Conservation (phyloP, 2,797 vertebrate genomes). For the Ficedula albicollis region DNA sequence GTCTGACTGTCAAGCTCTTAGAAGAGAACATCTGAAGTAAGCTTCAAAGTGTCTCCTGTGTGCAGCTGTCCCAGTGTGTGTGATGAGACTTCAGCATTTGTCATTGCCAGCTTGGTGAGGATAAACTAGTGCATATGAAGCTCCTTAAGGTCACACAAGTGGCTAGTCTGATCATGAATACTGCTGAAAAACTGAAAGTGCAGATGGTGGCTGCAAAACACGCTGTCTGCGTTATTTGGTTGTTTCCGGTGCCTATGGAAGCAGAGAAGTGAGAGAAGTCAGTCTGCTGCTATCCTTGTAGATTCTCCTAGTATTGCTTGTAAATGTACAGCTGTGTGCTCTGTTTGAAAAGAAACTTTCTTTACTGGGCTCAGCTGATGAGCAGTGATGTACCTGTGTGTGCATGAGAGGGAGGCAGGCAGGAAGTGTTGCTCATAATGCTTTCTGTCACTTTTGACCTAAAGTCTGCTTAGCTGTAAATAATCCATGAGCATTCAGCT, state of each 20-base stretch:
- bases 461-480: not conserved
- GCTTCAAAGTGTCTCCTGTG: not conserved
- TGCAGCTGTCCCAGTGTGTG: not conserved
- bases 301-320: not conserved
- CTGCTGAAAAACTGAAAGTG: not conserved
- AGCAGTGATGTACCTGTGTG: not conserved
- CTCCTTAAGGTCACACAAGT: not conserved
- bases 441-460: not conserved
- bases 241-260: accelerated
- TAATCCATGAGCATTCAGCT: not conserved
- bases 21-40: not conserved
- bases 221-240: not conserved
- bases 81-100: not conserved
- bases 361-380: not conserved
- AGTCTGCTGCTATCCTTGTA: not conserved
- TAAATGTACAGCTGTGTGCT: not conserved
- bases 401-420: not conserved
- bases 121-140: not conserved
- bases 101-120: not conserved
- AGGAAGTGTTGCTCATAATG: not conserved
- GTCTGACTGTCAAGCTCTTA: not conserved
- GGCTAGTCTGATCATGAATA: not conserved
- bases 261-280: not conserved
- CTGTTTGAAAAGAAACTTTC: not conserved
- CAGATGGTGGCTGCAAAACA: not conserved